Percentiles rank a stretch among this genome's conserved stretches.
These are phyloP conservation scores for Enteromius mattozi DNA, from an alignment of 2,797 vertebrate genomes.

Conservation along the genomic window DNA sequence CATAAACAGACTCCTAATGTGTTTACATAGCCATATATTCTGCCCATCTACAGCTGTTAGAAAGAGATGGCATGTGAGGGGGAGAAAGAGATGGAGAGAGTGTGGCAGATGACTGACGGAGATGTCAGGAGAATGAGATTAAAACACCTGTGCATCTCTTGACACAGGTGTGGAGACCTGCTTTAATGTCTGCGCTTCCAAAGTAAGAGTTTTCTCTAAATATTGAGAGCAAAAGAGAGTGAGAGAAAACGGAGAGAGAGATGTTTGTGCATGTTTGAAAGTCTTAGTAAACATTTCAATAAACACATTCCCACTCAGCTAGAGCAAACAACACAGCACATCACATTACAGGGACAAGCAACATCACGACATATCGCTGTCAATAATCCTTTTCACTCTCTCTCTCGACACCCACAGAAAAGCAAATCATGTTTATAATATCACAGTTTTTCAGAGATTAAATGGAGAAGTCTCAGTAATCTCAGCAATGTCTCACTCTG, in stretches of 20 bases:
- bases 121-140: not conserved
- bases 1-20: constrained; percentile 63
- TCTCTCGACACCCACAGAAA: constrained; percentile 11
- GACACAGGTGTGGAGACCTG: constrained; percentile 6
- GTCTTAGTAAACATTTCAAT: constrained; percentile 63
- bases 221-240: constrained; percentile 8
- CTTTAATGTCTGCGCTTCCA: not conserved
- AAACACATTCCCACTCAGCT: constrained; percentile 55
- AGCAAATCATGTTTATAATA: not conserved
- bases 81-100: constrained; percentile 16
- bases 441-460: not conserved
- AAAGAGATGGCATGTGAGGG: constrained; percentile 34
- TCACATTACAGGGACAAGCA: constrained; percentile 40
- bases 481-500: not conserved
- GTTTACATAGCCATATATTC: constrained; percentile 58
- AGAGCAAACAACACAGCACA: constrained; percentile 46
- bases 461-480: not conserved
- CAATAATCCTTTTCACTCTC: constrained; percentile 31
- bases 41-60: constrained; percentile 54
- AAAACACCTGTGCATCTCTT: constrained; percentile 6
- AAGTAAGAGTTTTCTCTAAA: constrained; percentile 22
- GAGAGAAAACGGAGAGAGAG: constrained; percentile 12
- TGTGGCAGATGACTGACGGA: not conserved
- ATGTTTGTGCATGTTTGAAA: constrained; percentile 53
- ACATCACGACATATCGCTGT: constrained; percentile 29